A percentile compares a stretch with the other conserved stretches of the same genome.
phyloP scores from a whole-genome alignment of 1,140 invertebrate genomes.

The Tetramorium parvispinum region DNA sequence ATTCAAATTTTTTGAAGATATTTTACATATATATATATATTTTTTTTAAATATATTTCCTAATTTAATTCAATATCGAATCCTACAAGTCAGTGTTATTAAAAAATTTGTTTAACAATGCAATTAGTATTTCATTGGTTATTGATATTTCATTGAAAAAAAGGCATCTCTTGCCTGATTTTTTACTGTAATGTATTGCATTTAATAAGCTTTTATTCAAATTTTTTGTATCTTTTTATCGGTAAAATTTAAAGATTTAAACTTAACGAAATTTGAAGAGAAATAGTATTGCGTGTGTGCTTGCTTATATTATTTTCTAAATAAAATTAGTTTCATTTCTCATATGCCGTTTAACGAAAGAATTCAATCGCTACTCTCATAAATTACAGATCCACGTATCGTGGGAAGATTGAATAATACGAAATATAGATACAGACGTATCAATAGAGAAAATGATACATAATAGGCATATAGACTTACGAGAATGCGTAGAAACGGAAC shows the following conservation, averaged over 20 bases:
- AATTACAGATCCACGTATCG: constrained; percentile 34
- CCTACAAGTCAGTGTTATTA: no score
- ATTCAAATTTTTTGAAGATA: no score
- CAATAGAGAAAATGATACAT: constrained; percentile 52
- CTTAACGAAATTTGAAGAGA: not conserved
- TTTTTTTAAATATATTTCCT: no score
- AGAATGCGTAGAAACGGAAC: constrained; percentile 31
- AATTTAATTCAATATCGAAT: no score
- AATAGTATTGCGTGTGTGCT: no score
- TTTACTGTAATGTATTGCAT: not conserved
- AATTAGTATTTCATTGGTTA: no score
- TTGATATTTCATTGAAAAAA: no score
- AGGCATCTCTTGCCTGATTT: not conserved
- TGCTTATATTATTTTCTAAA: not conserved
- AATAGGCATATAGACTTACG: constrained; percentile 32
- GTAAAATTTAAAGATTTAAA: not conserved
- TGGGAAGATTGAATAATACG: constrained; percentile 22
- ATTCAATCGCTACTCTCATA: not conserved
- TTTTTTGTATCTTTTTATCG: no score
- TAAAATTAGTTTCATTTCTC: not conserved
- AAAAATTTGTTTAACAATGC: no score
- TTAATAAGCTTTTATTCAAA: not conserved
- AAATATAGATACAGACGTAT: constrained; percentile 43
- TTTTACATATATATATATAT: no score
- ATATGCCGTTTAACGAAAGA: not conserved